Base-by-base conservation (phyloP, 1,140 invertebrate species). In the Zaprionus kolodkinae region DNA sequence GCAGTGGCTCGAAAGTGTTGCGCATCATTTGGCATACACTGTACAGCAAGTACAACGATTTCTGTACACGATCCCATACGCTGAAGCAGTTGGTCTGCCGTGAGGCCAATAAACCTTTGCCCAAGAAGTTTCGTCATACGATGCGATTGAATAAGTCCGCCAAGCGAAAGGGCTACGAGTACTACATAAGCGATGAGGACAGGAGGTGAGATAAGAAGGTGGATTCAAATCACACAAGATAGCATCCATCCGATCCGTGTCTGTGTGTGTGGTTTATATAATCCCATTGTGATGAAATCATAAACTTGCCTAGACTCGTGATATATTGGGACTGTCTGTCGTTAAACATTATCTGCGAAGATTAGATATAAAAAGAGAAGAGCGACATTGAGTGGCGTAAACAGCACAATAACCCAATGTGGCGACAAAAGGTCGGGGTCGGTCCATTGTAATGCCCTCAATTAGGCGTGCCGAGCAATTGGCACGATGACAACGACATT, bases 151-250 rank as follows among this genome's bases (percentile, higher is more conserved):
- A 91, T 57, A 92, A 92, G 65, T 92, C 91, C 36, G 91, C 91
- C 2, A 94, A 93, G 73, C 92, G 87, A 59, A 94, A 93, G 73
- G 93, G 93, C 17, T 94, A 94, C 70, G 91, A 85, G 38, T 93
- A 81, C 75, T 94, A 94, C 81, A 82, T 94, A 0, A 93, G 94
- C n/a, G 94, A 94, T 56, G 94, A 94, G 64, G 94, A 94, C 72
- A 86, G 92, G 81, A 94, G 94, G 94, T 94, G 65, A 88, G 69
- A n/a, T 30, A 12, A 17, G 12, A 6, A 43, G 68, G 15, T 30
- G 52, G 9, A 12, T 78, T 27, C 25, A 69, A 45, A 4, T 27
- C 25, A 63, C n/a, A n/a, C n/a, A n/a, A n/a, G 63, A 45, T 6
- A 15, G 11, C 12, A 62, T 21, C 21, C 21, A 21, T 21, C 21